Base-by-base conservation (phyloP, 2,888 invertebrate genomes). In the Anorthoa munda region DNA sequence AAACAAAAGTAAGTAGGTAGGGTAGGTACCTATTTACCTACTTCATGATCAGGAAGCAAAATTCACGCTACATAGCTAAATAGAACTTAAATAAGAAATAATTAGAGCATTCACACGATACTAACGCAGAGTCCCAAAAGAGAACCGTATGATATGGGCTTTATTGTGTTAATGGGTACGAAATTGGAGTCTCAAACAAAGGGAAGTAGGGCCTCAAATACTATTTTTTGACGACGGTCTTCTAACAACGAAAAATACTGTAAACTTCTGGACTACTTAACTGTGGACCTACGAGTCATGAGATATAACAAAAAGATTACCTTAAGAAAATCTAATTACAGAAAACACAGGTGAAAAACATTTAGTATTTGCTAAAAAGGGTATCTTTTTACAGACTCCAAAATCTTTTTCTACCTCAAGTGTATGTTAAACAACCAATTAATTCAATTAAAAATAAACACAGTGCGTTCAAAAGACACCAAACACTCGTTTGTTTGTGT, bases 391-490 rank as follows among this genome's bases (percentile, higher is more conserved):
- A 31, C 46, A 4, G 18, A 18, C 21, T 73, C 21, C 3, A 18
- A 39, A 59, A 75, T 48, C n/a, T 23, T 48, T 17, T 39, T 55
- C 39, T 60, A 50, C 39, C 4, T 46, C 2, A 46, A 58, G 7
- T 60, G 46, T 46, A 23, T 13, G 12, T 48, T 21, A 15, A 59
- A 53, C 9, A 45, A 46, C 61, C 13, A 75, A 75, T 61, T 61
- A 56, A 61, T 71, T 71, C 4, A 75, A 78, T 75, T 61, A 61
- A 71, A 75, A 71, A 61, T 23, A 78, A 75, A 71, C 71, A 77
- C n/a, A 53, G 9, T 17, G 55, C 26, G 9, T 71, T 31, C 50
- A 50, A 15, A 45, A 60, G 18, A 70, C 21, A 12, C 23, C 55
- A 78, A 68, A 71, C 12, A 56, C 45, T 12, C 31, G 45, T 78